A percentile compares a stretch with the other conserved stretches of the same genome.
Evolutionary conservation across 2,113 vertebrate species (phyloP).

Genomic region (Hypomesus transpacificus): DNA sequence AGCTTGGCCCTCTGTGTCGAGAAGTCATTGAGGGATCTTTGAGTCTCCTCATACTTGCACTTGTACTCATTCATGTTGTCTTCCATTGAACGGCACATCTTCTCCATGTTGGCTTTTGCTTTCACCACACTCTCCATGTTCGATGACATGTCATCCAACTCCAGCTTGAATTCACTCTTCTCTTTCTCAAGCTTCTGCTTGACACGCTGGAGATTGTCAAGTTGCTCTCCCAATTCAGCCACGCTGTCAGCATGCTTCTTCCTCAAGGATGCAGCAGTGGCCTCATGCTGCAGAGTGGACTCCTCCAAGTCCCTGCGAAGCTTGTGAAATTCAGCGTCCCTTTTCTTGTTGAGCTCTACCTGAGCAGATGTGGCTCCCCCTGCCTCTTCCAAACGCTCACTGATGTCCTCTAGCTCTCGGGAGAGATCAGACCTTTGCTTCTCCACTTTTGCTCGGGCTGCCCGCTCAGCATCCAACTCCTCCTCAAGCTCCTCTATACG

Average conservation of each 20-base stretch:
- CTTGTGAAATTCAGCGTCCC: slow-evolving; percentile 89
- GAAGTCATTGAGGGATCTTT: slow-evolving; percentile 76
- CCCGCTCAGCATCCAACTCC: slow-evolving; percentile 64
- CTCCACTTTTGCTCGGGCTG: slow-evolving; percentile 61
- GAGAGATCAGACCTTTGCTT: slow-evolving; percentile 63
- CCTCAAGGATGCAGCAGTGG: slow-evolving; percentile 77
- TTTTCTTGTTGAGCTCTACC: slow-evolving; percentile 77
- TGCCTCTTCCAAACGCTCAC: slow-evolving; percentile 65
- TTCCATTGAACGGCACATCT: slow-evolving; percentile 82
- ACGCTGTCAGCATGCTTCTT: slow-evolving; percentile 83
- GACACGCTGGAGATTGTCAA: slow-evolving; percentile 80
- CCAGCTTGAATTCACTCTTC: slow-evolving; percentile 85
- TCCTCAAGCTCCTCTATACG: slow-evolving; percentile 76
- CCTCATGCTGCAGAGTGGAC: slow-evolving; percentile 83
- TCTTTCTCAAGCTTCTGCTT: slow-evolving; percentile 93
- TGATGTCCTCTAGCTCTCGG: slow-evolving; percentile 66
- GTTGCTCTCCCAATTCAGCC: slow-evolving; percentile 61
- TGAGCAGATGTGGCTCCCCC: slow-evolving; percentile 72
- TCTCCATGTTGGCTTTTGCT: slow-evolving; percentile 83
- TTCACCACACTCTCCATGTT: slow-evolving; percentile 84
- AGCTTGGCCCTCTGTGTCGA: slow-evolving; percentile 82
- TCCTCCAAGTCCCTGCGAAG: slow-evolving; percentile 87
- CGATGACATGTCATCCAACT: slow-evolving; percentile 83
- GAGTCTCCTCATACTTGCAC: slow-evolving; percentile 79
- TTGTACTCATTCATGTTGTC: slow-evolving; percentile 86